These are phyloP conservation scores for Eupeodes latifasciatus DNA, from an alignment of 2,888 invertebrate genomes.

Conservation along the genomic window DNA sequence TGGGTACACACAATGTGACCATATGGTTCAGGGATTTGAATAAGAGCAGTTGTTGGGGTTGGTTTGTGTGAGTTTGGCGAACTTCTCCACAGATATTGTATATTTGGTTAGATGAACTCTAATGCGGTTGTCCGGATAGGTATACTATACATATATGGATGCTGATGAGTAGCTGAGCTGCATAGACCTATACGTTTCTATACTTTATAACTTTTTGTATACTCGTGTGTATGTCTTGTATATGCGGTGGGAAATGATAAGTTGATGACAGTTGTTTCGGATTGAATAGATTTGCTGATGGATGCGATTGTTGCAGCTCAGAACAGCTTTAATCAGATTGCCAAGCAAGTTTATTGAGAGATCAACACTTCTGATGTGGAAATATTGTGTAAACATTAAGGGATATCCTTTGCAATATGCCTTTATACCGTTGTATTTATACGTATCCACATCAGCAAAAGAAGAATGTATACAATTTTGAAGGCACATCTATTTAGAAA, in stretches of 20 bases:
- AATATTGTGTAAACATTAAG: constrained; percentile 66
- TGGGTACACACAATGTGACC: constrained; percentile 75
- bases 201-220: neutral
- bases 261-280: constrained; percentile 76
- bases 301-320: constrained; percentile 63
- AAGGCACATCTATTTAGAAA: too few relatives aligned
- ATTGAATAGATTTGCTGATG: constrained; percentile 74
- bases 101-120: constrained; percentile 39
- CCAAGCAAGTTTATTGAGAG: constrained; percentile 71
- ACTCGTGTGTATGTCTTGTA: neutral
- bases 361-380: constrained; percentile 75
- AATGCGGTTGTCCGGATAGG: constrained; percentile 38
- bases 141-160: neutral
- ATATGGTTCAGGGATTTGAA: constrained; percentile 75
- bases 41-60: constrained; percentile 56
- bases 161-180: constrained; percentile 35
- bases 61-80: constrained; percentile 39
- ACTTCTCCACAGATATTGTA: constrained; percentile 47
- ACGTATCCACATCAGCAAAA: neutral
- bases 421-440: neutral
- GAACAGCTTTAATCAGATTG: constrained; percentile 70
- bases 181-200: neutral
- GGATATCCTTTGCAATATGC: neutral
- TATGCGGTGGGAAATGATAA: constrained; percentile 75
- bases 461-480: neutral